phyloP scores from a whole-genome alignment of 2,113 vertebrate species.

The Morone saxatilis region DNA sequence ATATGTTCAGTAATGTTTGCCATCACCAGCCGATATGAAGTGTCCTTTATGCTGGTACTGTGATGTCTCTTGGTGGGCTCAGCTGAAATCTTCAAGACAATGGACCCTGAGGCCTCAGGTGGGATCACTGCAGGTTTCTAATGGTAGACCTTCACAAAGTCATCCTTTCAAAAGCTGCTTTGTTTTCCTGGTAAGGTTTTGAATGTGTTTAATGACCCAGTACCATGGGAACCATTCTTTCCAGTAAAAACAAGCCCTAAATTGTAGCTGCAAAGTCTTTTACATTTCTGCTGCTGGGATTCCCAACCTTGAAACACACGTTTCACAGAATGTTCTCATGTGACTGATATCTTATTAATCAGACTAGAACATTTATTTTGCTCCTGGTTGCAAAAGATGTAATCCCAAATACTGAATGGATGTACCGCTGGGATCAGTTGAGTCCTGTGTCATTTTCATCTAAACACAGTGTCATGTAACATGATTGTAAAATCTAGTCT shows the following conservation, averaged over 20 bases:
- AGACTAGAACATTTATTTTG: background rate
- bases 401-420: background rate
- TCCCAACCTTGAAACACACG: background rate
- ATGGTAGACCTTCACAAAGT: background rate
- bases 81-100: slow-evolving; percentile 2
- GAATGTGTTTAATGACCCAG: background rate
- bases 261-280: background rate
- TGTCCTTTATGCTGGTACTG: background rate
- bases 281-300: background rate
- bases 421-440: background rate
- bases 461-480: background rate
- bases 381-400: background rate
- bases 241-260: background rate
- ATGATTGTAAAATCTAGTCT: background rate
- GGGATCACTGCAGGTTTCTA: background rate
- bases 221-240: background rate
- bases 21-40: background rate
- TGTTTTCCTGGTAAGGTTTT: background rate
- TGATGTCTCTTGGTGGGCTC: background rate
- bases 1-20: background rate
- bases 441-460: background rate
- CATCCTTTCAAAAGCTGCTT: background rate
- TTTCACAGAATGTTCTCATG: background rate
- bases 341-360: background rate
- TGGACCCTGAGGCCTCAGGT: slow-evolving; percentile 10